phyloP scores from a whole-genome alignment of 2,113 vertebrate genomes.

The Scomber japonicus region DNA sequence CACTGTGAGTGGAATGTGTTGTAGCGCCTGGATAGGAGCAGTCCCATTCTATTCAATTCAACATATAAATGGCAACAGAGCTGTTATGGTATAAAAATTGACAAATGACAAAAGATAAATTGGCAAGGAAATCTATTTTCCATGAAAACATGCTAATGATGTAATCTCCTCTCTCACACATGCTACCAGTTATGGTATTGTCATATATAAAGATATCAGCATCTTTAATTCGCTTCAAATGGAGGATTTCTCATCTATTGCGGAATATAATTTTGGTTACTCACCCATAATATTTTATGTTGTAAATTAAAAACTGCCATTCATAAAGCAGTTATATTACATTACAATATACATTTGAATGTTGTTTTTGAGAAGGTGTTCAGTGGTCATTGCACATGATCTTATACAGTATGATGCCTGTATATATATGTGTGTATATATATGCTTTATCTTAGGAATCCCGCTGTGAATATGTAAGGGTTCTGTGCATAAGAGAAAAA shows the following conservation, averaged over 20 bases:
- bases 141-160: background rate
- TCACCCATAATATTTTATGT: background rate
- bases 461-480: background rate
- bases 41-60: background rate
- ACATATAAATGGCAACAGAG: background rate
- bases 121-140: background rate
- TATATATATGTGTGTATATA: background rate
- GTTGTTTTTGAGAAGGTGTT: background rate
- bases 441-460: background rate
- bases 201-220: background rate
- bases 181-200: too few relatives aligned
- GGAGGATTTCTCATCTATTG: background rate
- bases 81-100: background rate
- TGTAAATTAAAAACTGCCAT: background rate
- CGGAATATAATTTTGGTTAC: background rate
- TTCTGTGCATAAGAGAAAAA: constrained; percentile 32
- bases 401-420: too few relatives aligned
- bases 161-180: background rate
- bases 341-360: background rate
- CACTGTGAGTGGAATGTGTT: constrained; percentile 50
- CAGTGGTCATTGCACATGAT: background rate
- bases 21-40: background rate
- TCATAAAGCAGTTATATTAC: background rate
- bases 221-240: background rate
- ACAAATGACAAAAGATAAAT: background rate